phyloP scores from a whole-genome alignment of 2,888 invertebrate genomes.

The Orgyia antiqua region DNA sequence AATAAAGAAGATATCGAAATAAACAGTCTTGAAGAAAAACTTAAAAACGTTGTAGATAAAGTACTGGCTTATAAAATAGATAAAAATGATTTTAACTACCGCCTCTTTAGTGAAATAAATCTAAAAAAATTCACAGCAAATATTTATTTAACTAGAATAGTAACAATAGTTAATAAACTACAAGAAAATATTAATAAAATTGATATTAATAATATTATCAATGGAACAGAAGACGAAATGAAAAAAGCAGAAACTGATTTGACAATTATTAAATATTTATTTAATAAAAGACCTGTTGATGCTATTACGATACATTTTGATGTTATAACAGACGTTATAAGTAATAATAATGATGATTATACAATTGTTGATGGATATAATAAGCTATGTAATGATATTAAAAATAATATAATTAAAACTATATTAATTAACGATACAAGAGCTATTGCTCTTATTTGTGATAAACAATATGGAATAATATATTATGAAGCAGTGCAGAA shows the following conservation, averaged over 20 bases:
- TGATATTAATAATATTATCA: constrained; percentile 23
- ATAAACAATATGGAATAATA: constrained; percentile 45
- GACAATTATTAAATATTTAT: constrained; percentile 40
- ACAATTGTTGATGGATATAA: constrained; percentile 41
- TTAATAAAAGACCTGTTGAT: constrained; percentile 51
- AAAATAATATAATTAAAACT: constrained; percentile 37
- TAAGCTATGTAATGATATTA: constrained; percentile 40
- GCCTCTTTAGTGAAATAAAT: constrained; percentile 45
- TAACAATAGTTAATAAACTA: constrained; percentile 49
- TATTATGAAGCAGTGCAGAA: constrained; percentile 37
- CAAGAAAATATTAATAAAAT: constrained; percentile 33
- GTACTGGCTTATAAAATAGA: constrained; percentile 48
- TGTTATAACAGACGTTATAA: constrained; percentile 48
- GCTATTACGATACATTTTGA: constrained; percentile 55
- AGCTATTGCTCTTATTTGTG: constrained; percentile 48
- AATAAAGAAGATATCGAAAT: constrained; percentile 34
- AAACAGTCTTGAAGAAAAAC: constrained; percentile 39
- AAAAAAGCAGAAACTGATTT: constrained; percentile 39
- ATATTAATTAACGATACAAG: constrained; percentile 46
- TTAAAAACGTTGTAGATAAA: constrained; percentile 40
- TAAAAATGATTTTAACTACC: constrained; percentile 38
- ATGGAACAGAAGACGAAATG: constrained; percentile 29
- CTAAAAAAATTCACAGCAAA: constrained; percentile 45
- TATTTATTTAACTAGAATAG: constrained; percentile 53
- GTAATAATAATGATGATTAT: constrained; percentile 38